Conservation (phyloP, 1,140 invertebrate species). For the Diuraphis noxia region DNA sequence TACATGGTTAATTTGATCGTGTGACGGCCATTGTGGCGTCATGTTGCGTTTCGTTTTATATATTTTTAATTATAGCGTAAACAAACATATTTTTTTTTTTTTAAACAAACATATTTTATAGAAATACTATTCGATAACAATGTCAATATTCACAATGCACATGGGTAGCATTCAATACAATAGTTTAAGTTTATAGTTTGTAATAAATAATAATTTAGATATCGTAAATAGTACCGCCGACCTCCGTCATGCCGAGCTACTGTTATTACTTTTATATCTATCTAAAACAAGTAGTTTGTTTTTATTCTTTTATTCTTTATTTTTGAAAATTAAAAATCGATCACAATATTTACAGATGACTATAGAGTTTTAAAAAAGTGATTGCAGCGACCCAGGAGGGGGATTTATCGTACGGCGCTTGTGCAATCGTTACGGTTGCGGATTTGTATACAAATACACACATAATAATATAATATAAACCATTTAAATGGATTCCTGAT, state of each 20-base stretch:
- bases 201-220: not conserved
- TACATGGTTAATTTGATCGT: not conserved
- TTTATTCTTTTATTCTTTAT: not conserved
- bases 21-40: not conserved
- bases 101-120: not conserved
- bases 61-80: no score
- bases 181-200: not conserved
- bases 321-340: constrained; percentile 28
- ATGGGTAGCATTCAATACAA: not conserved
- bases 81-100: no score
- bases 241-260: not conserved
- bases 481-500: constrained; percentile 39
- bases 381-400: not conserved
- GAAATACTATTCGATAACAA: not conserved
- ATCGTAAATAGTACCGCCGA: not conserved
- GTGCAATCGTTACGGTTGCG: not conserved
- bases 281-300: not conserved
- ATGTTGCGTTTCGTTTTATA: not conserved
- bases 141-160: not conserved
- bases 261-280: not conserved
- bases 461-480: constrained; percentile 6
- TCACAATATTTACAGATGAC: not conserved
- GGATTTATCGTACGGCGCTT: not conserved
- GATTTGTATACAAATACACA: not conserved
- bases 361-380: not conserved